Evolutionary conservation across 2,797 vertebrate genomes (phyloP), one percentile per base, ranked within the genome.

Genomic region (Enteromius paludinosus): DNA sequence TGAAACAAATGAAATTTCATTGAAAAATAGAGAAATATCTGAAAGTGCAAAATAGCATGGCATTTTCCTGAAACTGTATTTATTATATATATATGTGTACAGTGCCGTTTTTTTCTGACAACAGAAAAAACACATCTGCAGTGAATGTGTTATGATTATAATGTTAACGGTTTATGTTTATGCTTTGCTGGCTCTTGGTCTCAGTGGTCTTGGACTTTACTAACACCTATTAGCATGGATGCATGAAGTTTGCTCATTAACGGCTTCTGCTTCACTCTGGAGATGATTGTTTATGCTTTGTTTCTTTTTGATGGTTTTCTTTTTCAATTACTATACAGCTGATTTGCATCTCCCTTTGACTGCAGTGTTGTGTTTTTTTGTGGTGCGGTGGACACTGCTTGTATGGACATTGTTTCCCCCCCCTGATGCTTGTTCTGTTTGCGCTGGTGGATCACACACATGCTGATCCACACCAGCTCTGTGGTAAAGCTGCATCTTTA

Each of bases 1-100:
- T 59, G 14, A 33, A 33, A 81, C 7, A 56, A 68, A 10, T 61
- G 28, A 82, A 52, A 62, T 83, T 69, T 81, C 73, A 87, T 61
- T 81, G 23, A 65, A 68, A 33, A 64, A 87, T 54, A 10, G 47
- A 71, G 28, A 43, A 78, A 78, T 69, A 70, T 28, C 78, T 68
- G 64, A 76, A 54, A 54, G 62, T 30, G 12, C 23, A 28, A 12
- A 61, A 7, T 25, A 5, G 25, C 11, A 15, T 28, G 59, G 14
- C 23, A 15, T 28, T 28, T 71, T 45, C 23, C 28, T 70, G 25
- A 25, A 47, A n/a, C 28, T 15, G 17, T 33, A 7, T 47, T 49
- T 69, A 9, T 71, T 20, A 30, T 9, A n/a, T 12, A 52, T 7
- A 18, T 49, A 17, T 17, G 5, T 17, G 2, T n/a, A 23, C 0